Base-by-base conservation (phyloP, 1,140 invertebrate species). In the Sesamia nonagrioides region DNA sequence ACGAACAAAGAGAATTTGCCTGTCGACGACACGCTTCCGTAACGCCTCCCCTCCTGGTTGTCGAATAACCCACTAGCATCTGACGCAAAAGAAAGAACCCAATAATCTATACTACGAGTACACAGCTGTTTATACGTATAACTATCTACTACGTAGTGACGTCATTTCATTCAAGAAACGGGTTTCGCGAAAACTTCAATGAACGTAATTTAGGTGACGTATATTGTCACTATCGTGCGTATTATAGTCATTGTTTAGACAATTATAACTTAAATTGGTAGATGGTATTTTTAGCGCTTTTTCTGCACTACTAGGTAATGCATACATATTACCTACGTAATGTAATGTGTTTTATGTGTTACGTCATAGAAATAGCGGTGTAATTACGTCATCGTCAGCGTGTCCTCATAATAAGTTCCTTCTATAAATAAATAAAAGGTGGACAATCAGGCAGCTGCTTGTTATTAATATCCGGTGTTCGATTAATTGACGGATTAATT, bases 31-130 rank as follows among this genome's bases (percentile, higher is more conserved):
- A 52, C 68, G 68, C n/a, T 54, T 8, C 27, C 68, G 68, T 8
- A 9, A 52, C 68, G 48, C 17, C 15, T 54, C 45, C 21, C 54
- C 15, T 52, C 54, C 0, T 17, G 37, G 61, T 76, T 68, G 60
- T 60, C 48, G 82, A 84, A 84, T 80, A 40, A 50, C 76, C 81
- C 21, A 37, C 71, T 48, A 86, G 85, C 87, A 89, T 89, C 88
- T 88, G 87, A 87, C 89, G 88, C 82, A 89, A 91, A 92, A 94
- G 92, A 94, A 94, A 93, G 88, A 92, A 86, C 84, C 83, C 86
- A 90, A 90, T 92, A 88, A 91, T 89, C 88, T 90, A 90, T 84
- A 78, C 60, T 72, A 88, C 85, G 83, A 77, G 76, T 79, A 81
- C 74, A 80, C 87, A 85, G 80, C 80, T 85, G 81, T 58, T 72